phyloP scores from a whole-genome alignment of 64 coral and sea anemone genomes.

The Astreopora myriophthalma region DNA sequence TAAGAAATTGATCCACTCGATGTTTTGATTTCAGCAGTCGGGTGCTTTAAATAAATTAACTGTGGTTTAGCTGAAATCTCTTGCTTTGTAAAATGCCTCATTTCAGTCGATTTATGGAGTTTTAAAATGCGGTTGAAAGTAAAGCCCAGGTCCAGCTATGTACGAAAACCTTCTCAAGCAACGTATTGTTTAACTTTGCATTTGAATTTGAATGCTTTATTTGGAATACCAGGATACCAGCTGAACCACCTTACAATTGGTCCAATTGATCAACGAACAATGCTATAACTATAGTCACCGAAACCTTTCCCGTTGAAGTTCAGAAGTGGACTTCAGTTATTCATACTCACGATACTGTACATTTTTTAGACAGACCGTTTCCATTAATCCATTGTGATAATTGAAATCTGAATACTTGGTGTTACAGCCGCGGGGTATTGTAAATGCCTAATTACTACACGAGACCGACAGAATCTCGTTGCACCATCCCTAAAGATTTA shows the following conservation, averaged over 20 bases:
- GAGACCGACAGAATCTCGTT: background rate
- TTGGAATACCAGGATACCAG: no score
- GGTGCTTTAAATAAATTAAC: background rate
- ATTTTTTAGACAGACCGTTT: background rate
- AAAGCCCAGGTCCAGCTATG: no score
- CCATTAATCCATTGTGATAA: slow-evolving; percentile 1
- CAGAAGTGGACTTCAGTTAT: background rate
- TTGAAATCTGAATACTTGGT: slow-evolving; percentile 2
- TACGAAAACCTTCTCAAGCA: no score
- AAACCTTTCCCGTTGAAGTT: background rate
- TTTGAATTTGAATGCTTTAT: no score
- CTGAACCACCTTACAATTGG: no score
- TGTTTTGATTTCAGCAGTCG: background rate
- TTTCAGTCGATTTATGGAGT: no score
- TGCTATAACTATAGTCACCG: no score
- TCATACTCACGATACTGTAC: background rate
- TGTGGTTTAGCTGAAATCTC: no score
- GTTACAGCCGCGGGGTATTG: background rate
- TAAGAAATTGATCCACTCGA: background rate
- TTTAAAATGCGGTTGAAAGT: no score
- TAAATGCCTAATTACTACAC: background rate
- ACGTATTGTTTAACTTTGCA: no score
- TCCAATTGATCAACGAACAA: no score
- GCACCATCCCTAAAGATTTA: background rate
- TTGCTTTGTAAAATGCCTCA: no score